These are phyloP conservation scores for Phataginus tetradactyla DNA, from an alignment of 2,797 vertebrate species.

Conservation along the genomic window DNA sequence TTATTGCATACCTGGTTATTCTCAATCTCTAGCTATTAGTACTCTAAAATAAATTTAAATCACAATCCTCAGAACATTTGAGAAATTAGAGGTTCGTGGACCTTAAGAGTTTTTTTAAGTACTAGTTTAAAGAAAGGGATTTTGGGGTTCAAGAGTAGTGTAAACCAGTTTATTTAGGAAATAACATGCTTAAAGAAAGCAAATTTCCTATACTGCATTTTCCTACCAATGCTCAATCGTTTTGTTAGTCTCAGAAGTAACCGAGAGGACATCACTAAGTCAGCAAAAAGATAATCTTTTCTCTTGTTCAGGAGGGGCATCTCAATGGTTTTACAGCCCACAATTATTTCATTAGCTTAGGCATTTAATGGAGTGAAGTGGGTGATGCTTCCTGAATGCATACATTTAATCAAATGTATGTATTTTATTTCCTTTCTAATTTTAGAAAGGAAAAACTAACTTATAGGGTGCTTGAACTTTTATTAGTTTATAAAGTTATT, in stretches of 20 bases:
- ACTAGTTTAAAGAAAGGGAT: not conserved
- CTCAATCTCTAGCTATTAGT: not conserved
- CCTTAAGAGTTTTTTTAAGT: not conserved
- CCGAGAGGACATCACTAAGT: constrained; percentile 2
- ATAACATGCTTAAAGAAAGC: not conserved
- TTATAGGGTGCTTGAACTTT: not conserved
- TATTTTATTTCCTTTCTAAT: not conserved
- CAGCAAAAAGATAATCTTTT: not conserved
- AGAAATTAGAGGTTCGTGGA: not conserved
- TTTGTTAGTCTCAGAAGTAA: not conserved
- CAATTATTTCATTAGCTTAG: constrained; percentile 2
- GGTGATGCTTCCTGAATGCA: not conserved
- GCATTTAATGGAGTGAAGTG: not conserved
- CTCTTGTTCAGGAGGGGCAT: not conserved
- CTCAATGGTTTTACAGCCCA: not conserved
- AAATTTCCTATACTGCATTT: not conserved
- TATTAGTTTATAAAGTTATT: not conserved
- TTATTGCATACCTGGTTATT: not conserved
- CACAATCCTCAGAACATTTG: not conserved
- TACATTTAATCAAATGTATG: not conserved
- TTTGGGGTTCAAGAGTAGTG: not conserved
- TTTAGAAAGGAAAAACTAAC: constrained; percentile 1
- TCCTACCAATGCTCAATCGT: not conserved
- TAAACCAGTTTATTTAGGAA: not conserved
- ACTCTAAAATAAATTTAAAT: not conserved